phyloP scores from a whole-genome alignment of 23 tunicate species.

The Trididemnum nubilum region DNA sequence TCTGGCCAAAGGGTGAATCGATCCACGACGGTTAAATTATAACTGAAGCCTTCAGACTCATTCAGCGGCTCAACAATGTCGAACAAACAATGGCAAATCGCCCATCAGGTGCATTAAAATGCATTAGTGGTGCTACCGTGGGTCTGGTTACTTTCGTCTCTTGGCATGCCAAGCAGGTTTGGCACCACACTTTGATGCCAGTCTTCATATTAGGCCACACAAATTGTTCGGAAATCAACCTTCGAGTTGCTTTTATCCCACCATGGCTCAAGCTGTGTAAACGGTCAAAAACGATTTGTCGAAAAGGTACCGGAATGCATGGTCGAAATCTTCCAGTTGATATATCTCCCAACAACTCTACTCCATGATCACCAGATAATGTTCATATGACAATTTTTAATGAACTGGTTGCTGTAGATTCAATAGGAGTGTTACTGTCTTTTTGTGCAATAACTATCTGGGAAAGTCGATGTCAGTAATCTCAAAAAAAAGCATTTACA shows the following conservation, averaged over 20 bases:
- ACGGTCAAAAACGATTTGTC: background rate
- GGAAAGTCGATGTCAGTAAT: background rate
- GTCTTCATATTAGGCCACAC: background rate
- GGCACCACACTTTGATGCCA: background rate
- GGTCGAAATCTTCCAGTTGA: background rate
- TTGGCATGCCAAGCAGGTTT: background rate
- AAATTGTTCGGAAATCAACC: background rate
- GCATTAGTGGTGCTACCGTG: background rate
- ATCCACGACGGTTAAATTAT: background rate
- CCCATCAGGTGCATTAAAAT: background rate
- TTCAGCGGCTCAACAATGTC: background rate
- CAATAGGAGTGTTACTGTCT: too few relatives aligned
- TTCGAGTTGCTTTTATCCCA: background rate
- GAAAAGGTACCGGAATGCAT: background rate
- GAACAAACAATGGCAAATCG: background rate
- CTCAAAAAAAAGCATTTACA: background rate
- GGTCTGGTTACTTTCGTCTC: background rate
- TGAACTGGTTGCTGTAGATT: too few relatives aligned
- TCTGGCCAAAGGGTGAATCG: background rate
- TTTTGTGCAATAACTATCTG: background rate
- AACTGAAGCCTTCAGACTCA: background rate
- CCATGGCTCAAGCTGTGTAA: background rate
- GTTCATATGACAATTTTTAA: background rate
- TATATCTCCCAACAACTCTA: background rate
- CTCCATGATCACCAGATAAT: background rate